Evolutionary conservation across 2,888 invertebrate genomes (phyloP), one percentile per base, ranked within the genome.

Genomic region (Nesidiocoris tenuis): DNA sequence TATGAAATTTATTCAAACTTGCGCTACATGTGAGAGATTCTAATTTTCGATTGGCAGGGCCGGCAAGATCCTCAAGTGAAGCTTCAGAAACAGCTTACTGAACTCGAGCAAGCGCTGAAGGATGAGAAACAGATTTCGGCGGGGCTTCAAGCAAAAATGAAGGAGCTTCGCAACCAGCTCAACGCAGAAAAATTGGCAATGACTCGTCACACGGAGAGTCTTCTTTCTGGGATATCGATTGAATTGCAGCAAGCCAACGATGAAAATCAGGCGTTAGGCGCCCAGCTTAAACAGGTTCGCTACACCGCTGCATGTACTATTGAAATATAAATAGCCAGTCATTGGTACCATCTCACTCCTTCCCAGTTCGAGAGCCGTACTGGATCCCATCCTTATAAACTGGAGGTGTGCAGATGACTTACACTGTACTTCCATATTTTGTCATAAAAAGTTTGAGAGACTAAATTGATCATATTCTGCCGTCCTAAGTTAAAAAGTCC

Each of bases 81-180:
- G 82, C 83, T 96, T 80, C 94, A 93, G 84, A 95, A 93, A 81
- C 95, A 96, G 83, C 85, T 96, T 24, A 91, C 92, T 21, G 95
- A 96, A 80, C 94, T 93, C 82, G 95, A 94, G 80, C 91, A 91
- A 80, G 88, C 89, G 0, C 83, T 94, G 2, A 84, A 87, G 1
- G 92, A 92, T 79, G 91, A 93, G 82, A 88, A 91, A 79, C 91
- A 92, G 81, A 90, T 91, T 0, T 89, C 91, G 0, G 87, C 88
- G 80, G 90, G 91, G 2, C 87, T 91, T 12, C 93, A 92, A 81
- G 89, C 88, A 54, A 94, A 93, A 83, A 82, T 95, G 63, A 91
- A 91, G 80, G 94, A 95, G 81, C 83, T 95, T 17, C 89, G 93
- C 81, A 84, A 86, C 39, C 90, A 90, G 79, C 84, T 92, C 81